These are phyloP conservation scores for Chymomyza costata DNA, from an alignment of 1,140 invertebrate species.

Conservation along the genomic window DNA sequence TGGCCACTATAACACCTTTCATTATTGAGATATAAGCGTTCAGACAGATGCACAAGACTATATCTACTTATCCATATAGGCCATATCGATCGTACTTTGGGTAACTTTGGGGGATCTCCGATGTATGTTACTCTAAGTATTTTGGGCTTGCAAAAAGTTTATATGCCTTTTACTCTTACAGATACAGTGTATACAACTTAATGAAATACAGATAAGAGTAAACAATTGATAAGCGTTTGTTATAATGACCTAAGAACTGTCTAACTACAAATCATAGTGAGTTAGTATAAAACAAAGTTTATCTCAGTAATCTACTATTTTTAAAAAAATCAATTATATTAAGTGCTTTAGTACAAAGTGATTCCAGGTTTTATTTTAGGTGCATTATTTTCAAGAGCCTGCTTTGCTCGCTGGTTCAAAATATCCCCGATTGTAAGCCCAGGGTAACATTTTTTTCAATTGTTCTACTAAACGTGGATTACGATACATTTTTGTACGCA, in stretches of 20 bases:
- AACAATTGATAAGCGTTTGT: not conserved
- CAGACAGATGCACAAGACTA: too few relatives aligned
- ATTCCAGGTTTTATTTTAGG: too few relatives aligned
- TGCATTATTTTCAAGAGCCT: too few relatives aligned
- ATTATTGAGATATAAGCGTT: too few relatives aligned
- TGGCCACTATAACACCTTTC: too few relatives aligned
- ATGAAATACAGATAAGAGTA: not conserved
- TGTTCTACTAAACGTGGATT: slow-evolving; percentile 29
- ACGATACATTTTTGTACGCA: slow-evolving; percentile 36
- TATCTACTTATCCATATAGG: too few relatives aligned
- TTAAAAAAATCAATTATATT: not conserved
- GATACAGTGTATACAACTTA: not conserved
- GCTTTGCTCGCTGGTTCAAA: slow-evolving; percentile 41
- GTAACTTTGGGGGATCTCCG: too few relatives aligned
- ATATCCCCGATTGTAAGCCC: slow-evolving; percentile 47
- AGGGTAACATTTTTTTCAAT: slow-evolving; percentile 46
- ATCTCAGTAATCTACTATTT: not conserved
- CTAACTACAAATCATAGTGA: not conserved
- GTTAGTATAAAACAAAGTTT: not conserved
- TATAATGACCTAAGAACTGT: not conserved
- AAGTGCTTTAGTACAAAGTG: not conserved
- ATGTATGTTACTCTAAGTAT: too few relatives aligned
- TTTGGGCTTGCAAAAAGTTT: too few relatives aligned
- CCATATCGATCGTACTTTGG: too few relatives aligned
- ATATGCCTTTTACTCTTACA: not conserved